Evolutionary conservation across 2,888 invertebrate genomes (phyloP), one percentile per base, ranked within the genome.

Genomic region (Galerucella calmariensis): DNA sequence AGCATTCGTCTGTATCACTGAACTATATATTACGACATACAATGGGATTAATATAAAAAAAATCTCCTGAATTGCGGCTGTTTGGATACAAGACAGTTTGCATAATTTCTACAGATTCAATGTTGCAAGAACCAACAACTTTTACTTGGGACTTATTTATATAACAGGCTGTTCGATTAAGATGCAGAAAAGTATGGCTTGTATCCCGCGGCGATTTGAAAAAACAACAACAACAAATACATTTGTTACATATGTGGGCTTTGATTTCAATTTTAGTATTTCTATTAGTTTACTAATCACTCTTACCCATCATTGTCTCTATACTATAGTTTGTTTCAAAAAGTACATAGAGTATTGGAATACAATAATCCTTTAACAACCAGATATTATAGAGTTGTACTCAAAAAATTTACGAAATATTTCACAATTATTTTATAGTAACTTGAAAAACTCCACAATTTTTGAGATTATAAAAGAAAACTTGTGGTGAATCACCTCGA

Each of bases 1-100:
- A 82, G 84, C 81, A 76, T 78, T 80, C 81, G 80, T 81, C 80
- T 80, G 83, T 83, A 82, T 85, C 83, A 82, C 82, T 83, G 83
- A 82, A 85, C 85, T 86, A 86, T 86, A 85, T 86, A 85, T 87
- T 85, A 86, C 84, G 77, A 74, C 77, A 82, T 83, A 86, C 86
- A 86, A 86, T 86, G 81, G 85, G 83, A 84, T 85, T 85, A 84
- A 82, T 81, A 82, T 82, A 84, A 66, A 84, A 27, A 85, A 84
- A 83, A 83, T 77, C 69, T 76, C 66, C 66, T 80, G 79, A 82
- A 82, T 81, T 80, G 80, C 80, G 79, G 76, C 78, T 79, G 78
- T 79, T 80, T 78, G 77, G 78, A 77, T 79, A 80, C 79, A 78
- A 75, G 75, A 76, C 77, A 76, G 79, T 77, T 79, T 80, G 81